These are phyloP conservation scores for Matsumyia berberina DNA, from an alignment of 2,888 invertebrate genomes.

Conservation along the genomic window DNA sequence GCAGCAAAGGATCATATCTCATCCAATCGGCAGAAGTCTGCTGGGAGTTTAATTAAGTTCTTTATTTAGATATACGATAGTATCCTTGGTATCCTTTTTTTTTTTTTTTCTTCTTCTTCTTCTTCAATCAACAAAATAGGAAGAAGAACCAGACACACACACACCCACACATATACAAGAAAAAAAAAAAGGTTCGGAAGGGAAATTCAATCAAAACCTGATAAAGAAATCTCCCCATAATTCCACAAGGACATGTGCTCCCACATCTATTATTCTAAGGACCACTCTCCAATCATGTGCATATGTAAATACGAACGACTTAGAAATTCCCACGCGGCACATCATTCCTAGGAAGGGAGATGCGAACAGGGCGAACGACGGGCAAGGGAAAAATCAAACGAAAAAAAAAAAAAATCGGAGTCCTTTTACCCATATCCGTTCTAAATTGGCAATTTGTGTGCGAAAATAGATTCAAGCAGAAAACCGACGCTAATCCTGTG, in stretches of 20 bases:
- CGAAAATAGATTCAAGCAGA: slow-evolving; percentile 74
- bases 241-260: slow-evolving; percentile 69
- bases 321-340: slow-evolving; percentile 61
- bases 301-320: slow-evolving; percentile 45
- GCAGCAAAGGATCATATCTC: not conserved
- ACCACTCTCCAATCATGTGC: slow-evolving; percentile 39
- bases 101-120: not conserved
- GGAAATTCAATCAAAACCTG: slow-evolving; percentile 68
- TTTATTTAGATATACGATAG: slow-evolving; percentile 38
- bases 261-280: slow-evolving; percentile 62
- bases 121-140: slow-evolving; percentile 34
- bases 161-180: not conserved
- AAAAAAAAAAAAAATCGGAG: slow-evolving; percentile 63
- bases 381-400: no score
- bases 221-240: slow-evolving; percentile 47
- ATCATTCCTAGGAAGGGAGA: slow-evolving; percentile 29
- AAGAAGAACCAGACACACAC: no score
- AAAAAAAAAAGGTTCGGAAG: slow-evolving; percentile 45
- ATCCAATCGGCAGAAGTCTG: slow-evolving; percentile 15
- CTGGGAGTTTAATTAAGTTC: slow-evolving; percentile 69
- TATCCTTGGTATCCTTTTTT: not conserved
- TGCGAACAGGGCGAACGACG: not conserved
- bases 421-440: slow-evolving; percentile 73
- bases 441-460: slow-evolving; percentile 76
- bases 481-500: slow-evolving; percentile 69